Evolutionary conservation across 2,797 vertebrate species (phyloP), one percentile per base, ranked within the genome.

Genomic region (Siniperca undulata): DNA sequence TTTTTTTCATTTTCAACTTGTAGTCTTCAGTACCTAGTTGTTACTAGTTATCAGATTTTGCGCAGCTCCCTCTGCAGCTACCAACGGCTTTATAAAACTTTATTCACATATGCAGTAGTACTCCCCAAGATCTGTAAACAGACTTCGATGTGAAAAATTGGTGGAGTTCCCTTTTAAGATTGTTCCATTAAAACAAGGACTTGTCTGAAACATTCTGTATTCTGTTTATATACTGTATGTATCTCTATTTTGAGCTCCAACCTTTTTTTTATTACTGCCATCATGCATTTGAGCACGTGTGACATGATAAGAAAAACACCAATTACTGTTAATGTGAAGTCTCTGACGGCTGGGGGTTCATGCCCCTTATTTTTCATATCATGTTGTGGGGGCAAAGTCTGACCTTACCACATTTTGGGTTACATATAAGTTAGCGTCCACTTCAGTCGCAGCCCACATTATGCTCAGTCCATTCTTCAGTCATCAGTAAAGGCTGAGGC

Each of bases 391-490:
- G 86, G 62, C 74, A 88, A 84, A 62, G 50, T 83, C 46, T 44
- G 65, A 81, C 70, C 77, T 40, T 7, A 42, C 69, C 55, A 12
- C 55, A 72, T 81, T 66, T 64, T 4, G 44, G 78, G 62, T 53
- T 70, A 64, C 61, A 55, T 71, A 56, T 48, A 83, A 82, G 73
- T 74, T 60, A 70, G 64, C 58, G 14, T 85, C 84, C 64, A 75
- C 78, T 83, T 88, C 59, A 75, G 69, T 77, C 80, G 38, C 46
- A 27, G 74, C 30, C 27, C 70, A 68, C 74, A 82, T 83, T 86
- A 85, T 12, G 65, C 65, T 58, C 60, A 67, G 70, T 75, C 77
- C 81, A 48, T 86, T 92, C 80, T 58, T 75, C 80, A 55, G 82
- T 86, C 74, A 34, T 88, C 82, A 46, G 80, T 77, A 52, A 42